Percentiles rank a stretch among this genome's conserved stretches.
Evolutionary conservation across 2,113 vertebrate species (phyloP).

Genomic region (Bambusicola thoracicus): DNA sequence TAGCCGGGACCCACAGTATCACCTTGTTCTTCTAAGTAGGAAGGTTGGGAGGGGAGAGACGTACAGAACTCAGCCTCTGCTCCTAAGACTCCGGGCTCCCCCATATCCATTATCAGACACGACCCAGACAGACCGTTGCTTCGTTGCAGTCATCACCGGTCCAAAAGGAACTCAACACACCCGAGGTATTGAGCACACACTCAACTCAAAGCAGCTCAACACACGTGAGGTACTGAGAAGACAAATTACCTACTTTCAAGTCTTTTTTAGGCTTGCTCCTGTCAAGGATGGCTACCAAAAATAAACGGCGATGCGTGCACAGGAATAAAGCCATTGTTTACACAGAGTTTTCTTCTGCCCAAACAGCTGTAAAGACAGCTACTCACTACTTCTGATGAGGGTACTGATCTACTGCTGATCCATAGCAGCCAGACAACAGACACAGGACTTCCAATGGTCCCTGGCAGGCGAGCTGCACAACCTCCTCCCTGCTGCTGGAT

Average conservation of each 20-base stretch:
- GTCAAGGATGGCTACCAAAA: slow-evolving; percentile 22
- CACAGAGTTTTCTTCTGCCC: not conserved
- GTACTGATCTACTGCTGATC: not conserved
- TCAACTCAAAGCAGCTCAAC: slow-evolving; percentile 38
- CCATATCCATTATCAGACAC: not conserved
- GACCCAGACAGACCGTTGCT: not conserved
- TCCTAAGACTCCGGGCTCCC: not conserved
- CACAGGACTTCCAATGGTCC: rapidly evolving
- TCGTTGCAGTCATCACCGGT: not conserved
- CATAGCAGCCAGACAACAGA: not conserved
- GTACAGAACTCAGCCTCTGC: not conserved
- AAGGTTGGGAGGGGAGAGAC: not conserved
- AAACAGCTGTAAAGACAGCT: not conserved
- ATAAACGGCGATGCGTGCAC: not conserved
- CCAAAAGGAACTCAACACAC: slow-evolving; percentile 5
- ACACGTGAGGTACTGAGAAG: slow-evolving; percentile 32
- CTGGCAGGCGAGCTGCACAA: not conserved
- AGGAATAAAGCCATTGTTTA: not conserved
- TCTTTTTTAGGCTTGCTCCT: slow-evolving; percentile 26
- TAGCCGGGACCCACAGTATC: not conserved
- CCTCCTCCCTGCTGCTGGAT: not conserved
- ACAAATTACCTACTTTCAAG: not conserved
- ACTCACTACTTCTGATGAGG: not conserved
- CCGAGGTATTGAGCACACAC: not conserved
- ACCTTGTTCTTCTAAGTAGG: not conserved